Evolutionary conservation across 2,113 vertebrate species (phyloP).

Genomic region (Macaca mulatta): DNA sequence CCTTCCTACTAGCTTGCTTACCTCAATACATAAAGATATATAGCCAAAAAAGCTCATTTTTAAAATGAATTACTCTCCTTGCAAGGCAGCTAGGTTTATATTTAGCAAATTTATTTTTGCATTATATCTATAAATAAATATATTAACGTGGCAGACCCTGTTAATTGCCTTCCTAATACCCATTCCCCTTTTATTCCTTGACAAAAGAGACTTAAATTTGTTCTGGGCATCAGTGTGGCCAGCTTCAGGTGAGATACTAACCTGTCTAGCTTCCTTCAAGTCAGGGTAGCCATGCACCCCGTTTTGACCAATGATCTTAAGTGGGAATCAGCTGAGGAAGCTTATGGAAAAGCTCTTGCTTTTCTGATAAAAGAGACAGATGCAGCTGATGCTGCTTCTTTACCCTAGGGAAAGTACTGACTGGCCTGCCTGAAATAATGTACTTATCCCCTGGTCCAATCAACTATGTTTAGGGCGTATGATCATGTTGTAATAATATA

Average conservation of each 20-base stretch:
- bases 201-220: neutral
- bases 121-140: slow-evolving; percentile 11
- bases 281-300: neutral
- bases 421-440: neutral
- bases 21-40: neutral
- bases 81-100: neutral
- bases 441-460: neutral
- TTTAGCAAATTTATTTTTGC: neutral
- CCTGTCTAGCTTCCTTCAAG: neutral
- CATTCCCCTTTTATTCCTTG: neutral
- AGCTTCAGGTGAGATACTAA: neutral
- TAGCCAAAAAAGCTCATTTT: neutral
- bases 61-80: neutral
- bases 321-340: neutral
- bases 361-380: neutral
- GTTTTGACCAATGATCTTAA: neutral
- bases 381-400: neutral
- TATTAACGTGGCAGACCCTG: neutral
- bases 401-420: neutral
- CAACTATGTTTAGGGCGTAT: neutral
- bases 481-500: neutral
- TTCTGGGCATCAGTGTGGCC: neutral
- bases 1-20: neutral
- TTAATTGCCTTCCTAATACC: neutral
- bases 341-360: neutral